phyloP scores from a whole-genome alignment of 2,888 invertebrate species.

The Ophion costatus region DNA sequence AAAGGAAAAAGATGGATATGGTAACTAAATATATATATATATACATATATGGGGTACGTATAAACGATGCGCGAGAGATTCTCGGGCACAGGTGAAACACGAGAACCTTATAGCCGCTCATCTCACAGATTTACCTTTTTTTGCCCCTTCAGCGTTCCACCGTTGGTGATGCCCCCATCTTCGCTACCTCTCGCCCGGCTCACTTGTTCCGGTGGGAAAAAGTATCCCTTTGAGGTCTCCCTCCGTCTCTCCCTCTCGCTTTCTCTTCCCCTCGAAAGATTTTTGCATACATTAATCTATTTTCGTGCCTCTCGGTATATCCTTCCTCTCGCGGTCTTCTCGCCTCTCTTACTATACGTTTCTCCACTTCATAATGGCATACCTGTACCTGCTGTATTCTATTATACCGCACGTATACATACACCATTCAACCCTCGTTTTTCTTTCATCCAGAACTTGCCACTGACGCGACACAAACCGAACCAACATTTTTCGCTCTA shows the following conservation, averaged over 20 bases:
- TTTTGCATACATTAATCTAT: conserved; percentile 83
- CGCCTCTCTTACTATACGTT: conserved; percentile 44
- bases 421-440: conserved; percentile 49
- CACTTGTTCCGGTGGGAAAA: conserved; percentile 82
- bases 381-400: conserved; percentile 42
- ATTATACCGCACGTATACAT: conserved; percentile 30
- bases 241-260: background rate
- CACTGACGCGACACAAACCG: conserved; percentile 70
- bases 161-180: conserved; percentile 39
- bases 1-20: conserved; percentile 61
- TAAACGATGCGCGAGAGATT: conserved; percentile 64
- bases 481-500: conserved; percentile 72
- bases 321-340: conserved; percentile 43
- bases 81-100: conserved; percentile 80
- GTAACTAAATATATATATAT: conserved; percentile 33
- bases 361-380: conserved; percentile 44
- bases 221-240: conserved; percentile 59
- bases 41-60: conserved; percentile 27
- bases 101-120: conserved; percentile 70
- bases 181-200: conserved; percentile 57
- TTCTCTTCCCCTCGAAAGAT: conserved; percentile 65
- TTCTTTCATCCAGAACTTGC: conserved; percentile 69
- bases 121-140: conserved; percentile 51
- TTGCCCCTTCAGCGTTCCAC: conserved; percentile 32
- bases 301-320: conserved; percentile 63